phyloP scores from a whole-genome alignment of 2,113 vertebrate genomes.

The Leucosticte australis region DNA sequence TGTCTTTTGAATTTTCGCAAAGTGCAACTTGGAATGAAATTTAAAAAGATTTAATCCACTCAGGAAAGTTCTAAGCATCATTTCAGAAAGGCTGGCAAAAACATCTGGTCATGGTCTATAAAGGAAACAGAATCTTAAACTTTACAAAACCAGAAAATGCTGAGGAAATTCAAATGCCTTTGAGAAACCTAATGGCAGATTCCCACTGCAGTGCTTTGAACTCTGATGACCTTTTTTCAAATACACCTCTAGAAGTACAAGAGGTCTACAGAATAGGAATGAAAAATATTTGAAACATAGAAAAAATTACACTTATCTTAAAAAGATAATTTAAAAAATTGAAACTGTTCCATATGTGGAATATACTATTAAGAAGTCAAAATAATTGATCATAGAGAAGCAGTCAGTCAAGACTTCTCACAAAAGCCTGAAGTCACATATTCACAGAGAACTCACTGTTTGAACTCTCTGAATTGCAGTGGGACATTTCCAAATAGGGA shows the following conservation, averaged over 20 bases:
- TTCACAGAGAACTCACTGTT: background rate
- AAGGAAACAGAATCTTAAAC: background rate
- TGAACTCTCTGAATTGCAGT: background rate
- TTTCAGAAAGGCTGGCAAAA: slow-evolving; percentile 1
- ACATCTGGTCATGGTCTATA: background rate
- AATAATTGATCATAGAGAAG: background rate
- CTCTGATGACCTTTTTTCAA: background rate
- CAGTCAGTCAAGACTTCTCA: background rate
- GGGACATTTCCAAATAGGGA: background rate
- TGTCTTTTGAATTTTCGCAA: background rate
- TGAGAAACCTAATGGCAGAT: background rate
- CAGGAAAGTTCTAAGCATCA: background rate
- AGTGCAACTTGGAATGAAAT: background rate
- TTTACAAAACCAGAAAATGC: background rate
- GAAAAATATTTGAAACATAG: background rate
- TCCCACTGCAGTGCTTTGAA: background rate
- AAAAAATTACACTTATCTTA: background rate
- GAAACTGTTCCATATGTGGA: background rate
- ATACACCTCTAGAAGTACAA: background rate
- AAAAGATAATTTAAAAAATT: background rate
- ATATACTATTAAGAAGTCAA: background rate
- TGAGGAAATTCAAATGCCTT: background rate
- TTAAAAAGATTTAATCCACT: background rate
- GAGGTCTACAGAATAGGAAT: background rate
- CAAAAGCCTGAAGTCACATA: background rate